Conservation (phyloP, 2,888 invertebrate genomes). For the Eumerus sabulonum region DNA sequence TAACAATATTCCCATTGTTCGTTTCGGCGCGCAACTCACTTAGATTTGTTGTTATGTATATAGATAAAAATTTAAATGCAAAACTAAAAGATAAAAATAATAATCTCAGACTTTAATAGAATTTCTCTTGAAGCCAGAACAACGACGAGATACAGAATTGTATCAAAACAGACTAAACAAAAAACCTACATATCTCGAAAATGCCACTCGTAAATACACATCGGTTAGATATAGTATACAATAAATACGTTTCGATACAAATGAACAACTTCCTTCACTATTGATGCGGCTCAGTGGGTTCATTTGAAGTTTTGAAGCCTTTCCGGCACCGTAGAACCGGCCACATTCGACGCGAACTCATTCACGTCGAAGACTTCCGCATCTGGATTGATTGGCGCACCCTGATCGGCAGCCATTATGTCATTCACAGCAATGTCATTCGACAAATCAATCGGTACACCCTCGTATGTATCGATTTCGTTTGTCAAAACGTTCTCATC, state of each 20-base stretch:
- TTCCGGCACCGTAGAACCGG: not conserved
- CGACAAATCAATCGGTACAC: constrained; percentile 76
- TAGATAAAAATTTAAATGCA: too few species aligned
- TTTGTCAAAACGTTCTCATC: constrained; percentile 74
- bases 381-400: constrained; percentile 76
- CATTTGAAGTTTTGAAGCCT: constrained; percentile 48
- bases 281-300: not conserved
- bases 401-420: constrained; percentile 73
- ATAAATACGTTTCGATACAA: not conserved
- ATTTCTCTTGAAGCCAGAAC: constrained; percentile 21
- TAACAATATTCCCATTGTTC: too few species aligned
- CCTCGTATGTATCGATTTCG: constrained; percentile 75
- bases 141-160: too few species aligned
- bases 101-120: constrained; percentile 48
- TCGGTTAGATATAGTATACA: constrained; percentile 1
- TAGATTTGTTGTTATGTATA: too few species aligned
- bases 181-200: too few species aligned
- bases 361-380: constrained; percentile 75
- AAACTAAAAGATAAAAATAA: too few species aligned
- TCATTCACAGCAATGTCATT: constrained; percentile 79
- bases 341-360: constrained; percentile 16
- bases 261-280: too few species aligned
- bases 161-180: too few species aligned
- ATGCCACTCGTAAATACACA: too few species aligned
- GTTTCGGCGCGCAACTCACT: not conserved